Base-by-base conservation (phyloP, 2,888 invertebrate genomes). In the Dysmachus trigonus region DNA sequence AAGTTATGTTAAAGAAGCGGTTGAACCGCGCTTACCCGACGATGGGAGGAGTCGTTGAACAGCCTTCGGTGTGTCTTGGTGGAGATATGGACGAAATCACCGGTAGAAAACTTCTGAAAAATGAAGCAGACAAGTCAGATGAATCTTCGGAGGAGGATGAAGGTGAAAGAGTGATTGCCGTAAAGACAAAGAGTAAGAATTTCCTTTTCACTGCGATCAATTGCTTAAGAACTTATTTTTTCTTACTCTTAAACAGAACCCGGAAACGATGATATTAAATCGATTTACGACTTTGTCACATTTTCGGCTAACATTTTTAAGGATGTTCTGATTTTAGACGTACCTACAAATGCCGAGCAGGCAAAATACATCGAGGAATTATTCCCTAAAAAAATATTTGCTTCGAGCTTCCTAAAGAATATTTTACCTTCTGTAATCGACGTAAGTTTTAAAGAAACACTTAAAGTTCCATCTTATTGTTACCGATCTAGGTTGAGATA, bases 351-450 rank as follows among this genome's bases (percentile, higher is more conserved):
- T 27, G 72, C 33, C 13, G 81, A 87, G 7, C 35, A 87, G 15
- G 31, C 38, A 15, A 51, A 47, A 6, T 51, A 82, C 31, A 62
- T 87, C 1, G 27, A 38, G 13, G 72, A 83, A 6, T 27, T 51
- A 15, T 87, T 87, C 30, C 87, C 87, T 1, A 85, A 79, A 85
- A 79, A 18, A 35, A 72, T 62, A 38, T 84, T 22, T 82, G 84
- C 41, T 5, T 77, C 18, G 76, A 74, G 15, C 15, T 85, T 27
- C 18, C 77, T 30, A 30, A 53, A 71, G 30, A 38, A 18, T 73
- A 18, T 87, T 13, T 83, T 83, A 51, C 87, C 87, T 6, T 86
- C 85, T 30, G n/a, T 76, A 7, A 86, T 87, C 1, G 87, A 87
- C 86, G 87, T 87, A 27, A 86, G 85, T 79, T 13, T 8, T 77